Base-by-base conservation (phyloP, 2,797 vertebrate species). In the Xenopus petersii region DNA sequence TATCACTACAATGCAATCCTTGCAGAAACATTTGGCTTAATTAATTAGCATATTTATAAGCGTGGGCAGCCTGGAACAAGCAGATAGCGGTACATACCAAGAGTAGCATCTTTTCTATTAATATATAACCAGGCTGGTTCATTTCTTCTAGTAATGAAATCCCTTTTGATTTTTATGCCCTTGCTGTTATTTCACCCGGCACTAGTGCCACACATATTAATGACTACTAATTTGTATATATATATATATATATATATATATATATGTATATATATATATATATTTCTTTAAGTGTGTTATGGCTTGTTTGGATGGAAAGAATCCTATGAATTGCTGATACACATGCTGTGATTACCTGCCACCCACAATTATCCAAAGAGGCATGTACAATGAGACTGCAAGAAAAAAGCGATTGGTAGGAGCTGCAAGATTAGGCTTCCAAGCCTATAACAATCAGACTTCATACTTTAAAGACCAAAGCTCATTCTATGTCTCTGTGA, bases 11-110 rank as follows among this genome's bases (percentile, higher is more conserved):
- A 64, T 46, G 54, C 71, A 49, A 69, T 63, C 71, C 71, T 10
- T 56, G 71, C 71, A 73, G 66, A 78, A 70, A 78, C 71, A 70
- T 78, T 78, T 65, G 49, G 65, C 73, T 78, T 73, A 69, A 78
- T 78, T 78, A 78, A 78, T 78, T 74, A 78, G 71, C 76, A 78
- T 78, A 78, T 78, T 42, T 42, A 42, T 42, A 73, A 73, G 71
- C 60, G 63, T 30, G 51, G 71, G 15, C 54, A 73, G 76, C 30
- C 76, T 78, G 76, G 65, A 67, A 63, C 59, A 42, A 56, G 55
- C 42, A 78, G 76, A 78, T 78, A 78, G 76, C 71, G 69, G 73
- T 64, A 64, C 26, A 78, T 70, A 64, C 60, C 51, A 42, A 42
- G 36, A 42, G 36, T 42, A 42, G 36, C 36, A 42, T 42, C 36